Percentiles rank a stretch among this genome's conserved stretches.
These are phyloP conservation scores for Caenorhabditis zanzibari DNA, from an alignment of 2,888 invertebrate genomes.

Conservation along the genomic window DNA sequence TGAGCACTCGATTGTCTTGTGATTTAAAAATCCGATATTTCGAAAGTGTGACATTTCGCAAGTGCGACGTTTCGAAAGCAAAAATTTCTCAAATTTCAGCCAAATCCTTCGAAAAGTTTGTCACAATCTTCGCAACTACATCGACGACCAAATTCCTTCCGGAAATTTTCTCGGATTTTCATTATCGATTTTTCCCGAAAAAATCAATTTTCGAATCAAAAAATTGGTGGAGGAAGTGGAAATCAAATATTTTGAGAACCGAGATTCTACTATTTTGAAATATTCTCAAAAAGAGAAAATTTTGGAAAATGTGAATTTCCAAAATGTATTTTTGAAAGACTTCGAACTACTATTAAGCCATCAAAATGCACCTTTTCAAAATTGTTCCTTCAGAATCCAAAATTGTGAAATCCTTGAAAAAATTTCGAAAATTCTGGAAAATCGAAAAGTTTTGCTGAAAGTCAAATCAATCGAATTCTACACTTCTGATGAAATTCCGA, in stretches of 20 bases:
- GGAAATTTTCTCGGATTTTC: neutral
- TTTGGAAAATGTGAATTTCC: neutral
- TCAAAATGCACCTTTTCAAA: neutral
- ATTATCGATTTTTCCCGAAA: neutral
- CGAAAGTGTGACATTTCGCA: no score
- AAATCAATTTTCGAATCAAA: no score
- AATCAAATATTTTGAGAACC: neutral
- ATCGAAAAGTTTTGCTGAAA: neutral
- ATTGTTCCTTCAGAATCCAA: neutral
- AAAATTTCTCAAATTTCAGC: neutral
- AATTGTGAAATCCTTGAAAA: neutral
- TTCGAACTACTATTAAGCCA: neutral
- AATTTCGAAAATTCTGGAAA: neutral
- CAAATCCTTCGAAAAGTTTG: slow-evolving; percentile 15
- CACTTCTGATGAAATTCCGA: neutral
- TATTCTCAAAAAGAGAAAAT: neutral
- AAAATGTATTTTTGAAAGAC: neutral
- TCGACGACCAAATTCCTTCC: slow-evolving; percentile 2
- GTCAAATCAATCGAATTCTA: neutral
- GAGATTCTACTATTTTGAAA: neutral
- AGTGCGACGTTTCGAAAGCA: neutral
- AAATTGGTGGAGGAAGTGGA: neutral
- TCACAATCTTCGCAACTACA: slow-evolving; percentile 4
- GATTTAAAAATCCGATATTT: no score
- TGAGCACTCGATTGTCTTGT: no score